Evolutionary conservation across 2,113 vertebrate genomes (phyloP), one percentile per base, ranked within the genome.

Genomic region (Micronycteris hirsuta): DNA sequence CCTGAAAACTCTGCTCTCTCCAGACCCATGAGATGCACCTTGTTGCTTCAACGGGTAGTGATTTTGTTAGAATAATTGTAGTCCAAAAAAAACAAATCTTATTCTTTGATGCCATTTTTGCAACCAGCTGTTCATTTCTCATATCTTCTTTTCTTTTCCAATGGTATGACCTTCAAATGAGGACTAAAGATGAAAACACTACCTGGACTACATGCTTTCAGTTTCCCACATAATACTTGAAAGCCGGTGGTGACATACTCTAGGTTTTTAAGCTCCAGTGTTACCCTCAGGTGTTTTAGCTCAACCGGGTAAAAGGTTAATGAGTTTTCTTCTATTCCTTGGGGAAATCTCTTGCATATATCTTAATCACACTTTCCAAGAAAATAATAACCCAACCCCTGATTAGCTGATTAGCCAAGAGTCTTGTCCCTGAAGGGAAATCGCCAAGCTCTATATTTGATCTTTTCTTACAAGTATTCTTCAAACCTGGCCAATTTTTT

Each of bases 81-180:
- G 36, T 52, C 76, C 56, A 36, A 73, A 56, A 73, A 41, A 43
- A 17, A 2, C 16, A 89, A 84, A 70, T 93, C n/a, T n/a, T 87
- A 11, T 84, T 74, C 31, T 87, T 92, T 81, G 56, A 88, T 95
- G 89, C 10, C 88, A 84, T 92, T 88, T 84, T 83, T 92, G 38
- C 33, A 91, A 76, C 81, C 95, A 97, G 81, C 77, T 97, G 95
- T 95, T 97, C 93, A 84, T 94, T 95, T 80, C 87, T 93, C 68
- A 61, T 56, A 76, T 76, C 45, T 43, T 81, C 71, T 82, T 86
- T 94, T 89, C 71, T 88, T 56, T 95, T 97, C 91, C 85, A 94
- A 97, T 65, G 49, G 22, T 91, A 52, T 94, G 94, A 94, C 93
- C 77, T 96, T 96, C 90, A 95, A 85, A 54, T 17, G 28, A n/a